Evolutionary conservation across 2,888 invertebrate species (phyloP).

Genomic region (Micoletzkya japonica): DNA sequence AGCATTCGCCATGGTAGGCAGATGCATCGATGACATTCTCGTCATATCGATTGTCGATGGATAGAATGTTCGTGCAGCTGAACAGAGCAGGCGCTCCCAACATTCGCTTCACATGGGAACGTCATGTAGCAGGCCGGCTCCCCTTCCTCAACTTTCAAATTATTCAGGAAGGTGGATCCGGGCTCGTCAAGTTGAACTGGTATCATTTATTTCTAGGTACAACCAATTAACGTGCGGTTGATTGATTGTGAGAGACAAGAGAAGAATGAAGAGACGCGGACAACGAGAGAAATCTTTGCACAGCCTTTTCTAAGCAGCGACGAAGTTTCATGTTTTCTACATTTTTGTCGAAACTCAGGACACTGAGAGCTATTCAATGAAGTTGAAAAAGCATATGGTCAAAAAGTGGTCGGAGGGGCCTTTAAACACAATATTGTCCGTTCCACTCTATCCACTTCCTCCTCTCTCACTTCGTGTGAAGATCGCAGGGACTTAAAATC

Average conservation of each 20-base stretch:
- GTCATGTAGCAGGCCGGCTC: neutral
- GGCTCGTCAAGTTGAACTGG: slow-evolving; percentile 2
- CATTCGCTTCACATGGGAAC: slow-evolving; percentile 1
- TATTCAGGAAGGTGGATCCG: neutral
- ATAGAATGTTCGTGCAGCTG: neutral
- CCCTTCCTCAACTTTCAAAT: slow-evolving; percentile 22
- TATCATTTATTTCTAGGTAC: neutral
- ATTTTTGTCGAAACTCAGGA: too few relatives aligned
- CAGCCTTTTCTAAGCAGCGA: too few relatives aligned
- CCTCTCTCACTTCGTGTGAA: too few relatives aligned
- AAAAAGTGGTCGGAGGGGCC: too few relatives aligned
- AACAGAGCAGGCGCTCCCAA: neutral
- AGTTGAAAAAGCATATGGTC: too few relatives aligned
- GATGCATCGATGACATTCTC: slow-evolving; percentile 13
- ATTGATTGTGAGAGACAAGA: too few relatives aligned
- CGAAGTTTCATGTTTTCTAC: too few relatives aligned
- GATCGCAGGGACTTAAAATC: too few relatives aligned
- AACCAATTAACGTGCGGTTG: too few relatives aligned
- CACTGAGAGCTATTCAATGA: too few relatives aligned
- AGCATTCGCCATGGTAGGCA: neutral
- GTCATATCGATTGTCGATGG: neutral
- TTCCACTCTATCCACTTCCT: slow-evolving; percentile 5
- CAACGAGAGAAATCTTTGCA: too few relatives aligned
- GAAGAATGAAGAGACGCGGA: too few relatives aligned
- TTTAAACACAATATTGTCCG: neutral